Evolutionary conservation across 2,797 vertebrate genomes (phyloP), one percentile per base, ranked within the genome.

Genomic region (Gadopsis bispinosus): DNA sequence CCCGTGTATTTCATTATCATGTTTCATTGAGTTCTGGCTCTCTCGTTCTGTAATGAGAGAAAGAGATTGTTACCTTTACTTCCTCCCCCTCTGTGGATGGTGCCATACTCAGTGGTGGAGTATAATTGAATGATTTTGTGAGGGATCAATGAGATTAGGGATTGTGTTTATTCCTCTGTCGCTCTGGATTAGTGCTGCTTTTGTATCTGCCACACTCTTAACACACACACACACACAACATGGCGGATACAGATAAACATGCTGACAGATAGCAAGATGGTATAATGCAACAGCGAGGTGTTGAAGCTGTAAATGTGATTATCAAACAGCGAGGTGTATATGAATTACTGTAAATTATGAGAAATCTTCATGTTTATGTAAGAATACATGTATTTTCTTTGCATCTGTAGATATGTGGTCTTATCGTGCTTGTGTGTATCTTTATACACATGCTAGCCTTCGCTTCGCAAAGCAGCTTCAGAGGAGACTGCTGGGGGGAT

Each of bases 101-200:
- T 69, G 84, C 82, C 83, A 77, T 80, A 79, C 76, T 89, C 81
- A 31, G 77, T 14, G 51, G 41, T 70, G 80, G 80, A 75, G 80
- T 86, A 81, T 94, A 94, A 95, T 92, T 94, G 92, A 94, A 93
- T 91, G 87, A 91, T 94, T 92, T 90, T 90, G 86, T 55, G 64
- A 76, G 56, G 91, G 88, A 93, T 94, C 87, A 94, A 91, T 93
- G 90, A 92, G 90, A 94, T 93, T 92, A 91, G 88, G 91, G 92
- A 91, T 93, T 92, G 90, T 90, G 90, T 94, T 93, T 93, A 91
- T 93, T 92, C 89, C 89, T 87, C 89, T 88, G 91, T 93, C 88
- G 77, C 86, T 93, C 84, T 87, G 92, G 91, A 92, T 94, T 93
- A 93, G 88, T 29, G 68, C 59, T 81, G 69, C 85, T 89, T 92